Percentiles rank a stretch among this genome's conserved stretches.
Evolutionary conservation across 2,113 vertebrate species (phyloP).

Genomic region (Hiodon alosoides): DNA sequence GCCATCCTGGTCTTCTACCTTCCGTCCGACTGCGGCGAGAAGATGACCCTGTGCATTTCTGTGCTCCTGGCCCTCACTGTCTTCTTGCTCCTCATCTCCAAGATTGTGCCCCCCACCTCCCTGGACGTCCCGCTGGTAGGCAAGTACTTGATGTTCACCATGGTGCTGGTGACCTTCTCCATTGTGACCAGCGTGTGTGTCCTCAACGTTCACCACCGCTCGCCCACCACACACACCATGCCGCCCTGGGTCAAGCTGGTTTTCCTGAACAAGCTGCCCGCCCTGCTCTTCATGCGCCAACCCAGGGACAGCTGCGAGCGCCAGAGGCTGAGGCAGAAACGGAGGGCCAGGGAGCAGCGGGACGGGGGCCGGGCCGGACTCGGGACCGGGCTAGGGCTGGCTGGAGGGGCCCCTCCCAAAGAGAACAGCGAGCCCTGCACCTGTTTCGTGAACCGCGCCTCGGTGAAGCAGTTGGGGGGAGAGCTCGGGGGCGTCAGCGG

Average conservation of each 20-base stretch:
- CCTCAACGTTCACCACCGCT: slow-evolving; percentile 91
- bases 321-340: slow-evolving; percentile 74
- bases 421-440: slow-evolving; percentile 64
- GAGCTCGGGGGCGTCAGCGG: slow-evolving; percentile 44
- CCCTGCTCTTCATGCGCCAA: slow-evolving; percentile 89
- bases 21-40: slow-evolving; percentile 89
- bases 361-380: slow-evolving; percentile 49
- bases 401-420: slow-evolving; percentile 34
- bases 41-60: slow-evolving; percentile 94
- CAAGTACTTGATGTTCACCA: slow-evolving; percentile 97
- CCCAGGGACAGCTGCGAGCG: slow-evolving; percentile 82
- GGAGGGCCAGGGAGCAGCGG: slow-evolving; percentile 62
- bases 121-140: slow-evolving; percentile 89
- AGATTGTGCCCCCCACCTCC: slow-evolving; percentile 90
- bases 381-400: slow-evolving; percentile 53
- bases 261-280: slow-evolving; percentile 84
- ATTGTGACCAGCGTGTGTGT: slow-evolving; percentile 94
- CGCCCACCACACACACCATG: slow-evolving; percentile 94
- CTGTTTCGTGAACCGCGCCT: slow-evolving; percentile 77
- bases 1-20: slow-evolving; percentile 94
- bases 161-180: slow-evolving; percentile 95
- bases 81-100: slow-evolving; percentile 92
- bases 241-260: slow-evolving; percentile 87
- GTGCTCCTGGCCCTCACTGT: slow-evolving; percentile 90
- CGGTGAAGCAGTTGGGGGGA: slow-evolving; percentile 67